Conservation (phyloP, 2,113 vertebrate species). For the Amblyornis subalaris region DNA sequence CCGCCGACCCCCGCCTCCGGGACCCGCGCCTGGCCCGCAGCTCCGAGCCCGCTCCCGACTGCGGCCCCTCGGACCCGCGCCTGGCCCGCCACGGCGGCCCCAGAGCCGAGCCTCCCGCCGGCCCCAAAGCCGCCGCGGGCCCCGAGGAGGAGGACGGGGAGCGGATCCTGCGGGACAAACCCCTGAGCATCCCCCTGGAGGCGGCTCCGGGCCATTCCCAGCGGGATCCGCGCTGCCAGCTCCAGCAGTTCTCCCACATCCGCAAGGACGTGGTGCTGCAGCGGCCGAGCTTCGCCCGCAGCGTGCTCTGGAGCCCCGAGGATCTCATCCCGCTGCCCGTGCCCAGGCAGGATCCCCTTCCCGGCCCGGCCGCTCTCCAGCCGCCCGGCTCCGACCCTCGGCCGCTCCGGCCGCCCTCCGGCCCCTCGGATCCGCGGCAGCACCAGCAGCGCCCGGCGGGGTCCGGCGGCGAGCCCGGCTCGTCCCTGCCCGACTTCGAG, state of each 20-base stretch:
- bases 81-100: too few species aligned
- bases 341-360: constrained; percentile 85
- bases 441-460: neutral
- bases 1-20: too few species aligned
- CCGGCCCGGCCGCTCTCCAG: constrained; percentile 82
- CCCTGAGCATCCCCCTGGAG: constrained; percentile 84
- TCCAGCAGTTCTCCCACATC: constrained; percentile 94
- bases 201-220: constrained; percentile 78
- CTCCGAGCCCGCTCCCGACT: too few species aligned
- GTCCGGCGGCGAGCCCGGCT: too few species aligned
- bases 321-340: constrained; percentile 87
- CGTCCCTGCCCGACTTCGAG: constrained; percentile 61
- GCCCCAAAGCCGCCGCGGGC: too few species aligned
- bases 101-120: too few species aligned
- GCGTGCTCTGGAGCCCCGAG: constrained; percentile 89
- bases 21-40: too few species aligned
- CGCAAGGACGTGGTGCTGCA: constrained; percentile 85
- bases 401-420: too few species aligned
- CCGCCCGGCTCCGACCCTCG: constrained; percentile 31
- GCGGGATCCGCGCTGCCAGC: constrained; percentile 83
- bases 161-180: constrained; percentile 83
- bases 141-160: too few species aligned
- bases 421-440: too few species aligned
- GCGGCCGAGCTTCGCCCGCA: constrained; percentile 81
- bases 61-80: too few species aligned